Base-by-base conservation (phyloP, 2,113 vertebrate genomes). In the Pelmatolapia mariae region DNA sequence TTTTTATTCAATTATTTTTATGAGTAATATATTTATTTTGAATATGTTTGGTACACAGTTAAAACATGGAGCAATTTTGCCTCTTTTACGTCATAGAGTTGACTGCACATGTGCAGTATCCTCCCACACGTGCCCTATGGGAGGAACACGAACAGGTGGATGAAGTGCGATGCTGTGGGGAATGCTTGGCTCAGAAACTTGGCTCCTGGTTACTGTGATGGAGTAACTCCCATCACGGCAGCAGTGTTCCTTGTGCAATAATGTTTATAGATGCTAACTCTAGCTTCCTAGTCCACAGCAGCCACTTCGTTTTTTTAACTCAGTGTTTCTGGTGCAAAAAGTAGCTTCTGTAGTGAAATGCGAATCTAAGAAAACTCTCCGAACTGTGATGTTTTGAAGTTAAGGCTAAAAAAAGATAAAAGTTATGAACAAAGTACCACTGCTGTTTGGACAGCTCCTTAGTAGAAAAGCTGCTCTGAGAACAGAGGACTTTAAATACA, bases 191-290 rank as follows among this genome's bases (percentile, higher is more conserved):
- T 68, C 33, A 38, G 63, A 68, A 40, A 40, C 33, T 22, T 68
- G 63, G 61, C 61, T 66, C 61, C 61, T 38, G 61, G 61, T n/a
- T 63, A 36, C 29, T 43, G n/a, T 71, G 36, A 16, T 73, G 38
- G 22, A 43, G 66, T 45, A 38, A 43, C 36, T 15, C 36, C 36
- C 7, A 24, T 40, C 63, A 71, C 3, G 7, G 7, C 36, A 68
- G 63, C 63, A 24, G 36, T 6, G 11, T 13, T 68, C 61, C 1
- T 40, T 38, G 63, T 66, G 61, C 0, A 66, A 66, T 66, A 2
- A 66, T 22, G 33, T 38, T 36, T n/a, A 40, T 7, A 9, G 11
- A 10, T 24, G n/a, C 36, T 15, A 36, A 68, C 63, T 68, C 10
- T 36, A n/a, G 0, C 59, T 63, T 40, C 36, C 63, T 22, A 2